Evolutionary conservation across 2,113 vertebrate species (phyloP).

Genomic region (Aix galericulata): DNA sequence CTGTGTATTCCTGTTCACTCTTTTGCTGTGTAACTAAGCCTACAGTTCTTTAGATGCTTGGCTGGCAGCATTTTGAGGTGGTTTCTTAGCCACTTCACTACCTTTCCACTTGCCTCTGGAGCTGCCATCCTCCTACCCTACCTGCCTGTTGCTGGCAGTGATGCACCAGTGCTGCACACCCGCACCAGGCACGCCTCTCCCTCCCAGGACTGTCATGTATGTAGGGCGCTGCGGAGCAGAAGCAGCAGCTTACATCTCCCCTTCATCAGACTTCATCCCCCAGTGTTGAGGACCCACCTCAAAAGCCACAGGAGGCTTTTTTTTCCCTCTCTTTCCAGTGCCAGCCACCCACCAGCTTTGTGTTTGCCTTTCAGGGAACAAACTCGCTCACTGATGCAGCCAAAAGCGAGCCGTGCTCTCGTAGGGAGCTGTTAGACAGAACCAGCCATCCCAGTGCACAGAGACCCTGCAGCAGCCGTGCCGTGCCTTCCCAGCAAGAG

Average conservation of each 20-base stretch:
- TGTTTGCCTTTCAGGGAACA: background rate
- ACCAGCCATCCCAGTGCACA: fast-evolving
- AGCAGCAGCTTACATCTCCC: background rate
- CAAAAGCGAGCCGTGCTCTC: background rate
- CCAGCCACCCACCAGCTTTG: background rate
- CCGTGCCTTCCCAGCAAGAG: background rate
- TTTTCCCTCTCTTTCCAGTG: background rate
- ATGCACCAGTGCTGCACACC: background rate
- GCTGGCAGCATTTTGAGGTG: background rate
- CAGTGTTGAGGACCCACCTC: background rate
- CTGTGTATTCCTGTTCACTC: background rate
- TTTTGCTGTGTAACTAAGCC: background rate
- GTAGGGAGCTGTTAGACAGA: background rate
- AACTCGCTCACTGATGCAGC: background rate
- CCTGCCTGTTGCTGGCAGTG: background rate
- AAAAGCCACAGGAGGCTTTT: background rate
- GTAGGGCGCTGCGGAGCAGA: background rate
- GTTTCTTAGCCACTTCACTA: background rate
- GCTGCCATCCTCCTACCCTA: background rate
- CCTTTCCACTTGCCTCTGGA: background rate
- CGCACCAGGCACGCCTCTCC: background rate
- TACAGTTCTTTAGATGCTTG: background rate
- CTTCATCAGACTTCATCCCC: background rate
- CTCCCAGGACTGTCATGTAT: background rate
- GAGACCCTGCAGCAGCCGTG: background rate